phyloP scores from a whole-genome alignment of 1,140 invertebrate species.

The Melanaphis sacchari region DNA sequence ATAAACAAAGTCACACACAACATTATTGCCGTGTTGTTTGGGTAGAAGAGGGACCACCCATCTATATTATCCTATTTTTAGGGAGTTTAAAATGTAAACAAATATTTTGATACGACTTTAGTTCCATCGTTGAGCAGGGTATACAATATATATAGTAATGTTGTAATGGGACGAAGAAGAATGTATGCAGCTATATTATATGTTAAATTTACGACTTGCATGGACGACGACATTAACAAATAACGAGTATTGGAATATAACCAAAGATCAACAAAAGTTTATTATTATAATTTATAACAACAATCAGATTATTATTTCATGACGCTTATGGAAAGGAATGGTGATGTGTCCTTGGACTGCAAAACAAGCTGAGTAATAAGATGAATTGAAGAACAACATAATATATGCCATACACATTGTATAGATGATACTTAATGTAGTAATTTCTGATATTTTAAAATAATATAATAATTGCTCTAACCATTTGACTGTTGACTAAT shows the following conservation, averaged over 20 bases:
- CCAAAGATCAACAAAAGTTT: slow-evolving; percentile 13
- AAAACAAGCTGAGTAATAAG: not conserved
- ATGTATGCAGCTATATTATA: not conserved
- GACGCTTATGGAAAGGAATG: not conserved
- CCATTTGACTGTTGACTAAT: not conserved
- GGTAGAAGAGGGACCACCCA: slow-evolving; percentile 32
- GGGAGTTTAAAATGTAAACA: slow-evolving; percentile 43
- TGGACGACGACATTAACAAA: not conserved
- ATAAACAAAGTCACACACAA: slow-evolving; percentile 56
- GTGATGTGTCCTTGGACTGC: not conserved
- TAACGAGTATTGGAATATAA: slow-evolving; percentile 21
- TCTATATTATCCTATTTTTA: slow-evolving; percentile 52
- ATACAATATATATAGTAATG: slow-evolving; percentile 6
- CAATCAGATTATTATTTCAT: not conserved
- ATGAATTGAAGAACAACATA: not conserved
- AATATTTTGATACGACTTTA: slow-evolving; percentile 52
- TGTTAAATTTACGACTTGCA: slow-evolving; percentile 11
- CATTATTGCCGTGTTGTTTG: slow-evolving; percentile 46
- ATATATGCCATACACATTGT: not conserved
- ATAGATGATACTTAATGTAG: not conserved
- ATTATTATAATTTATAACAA: not conserved
- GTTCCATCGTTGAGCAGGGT: not conserved
- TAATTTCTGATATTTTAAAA: not conserved
- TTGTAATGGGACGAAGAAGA: not conserved
- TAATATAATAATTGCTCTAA: not conserved